phyloP scores from a whole-genome alignment of 2,113 vertebrate species.

The Condylura cristata region DNA sequence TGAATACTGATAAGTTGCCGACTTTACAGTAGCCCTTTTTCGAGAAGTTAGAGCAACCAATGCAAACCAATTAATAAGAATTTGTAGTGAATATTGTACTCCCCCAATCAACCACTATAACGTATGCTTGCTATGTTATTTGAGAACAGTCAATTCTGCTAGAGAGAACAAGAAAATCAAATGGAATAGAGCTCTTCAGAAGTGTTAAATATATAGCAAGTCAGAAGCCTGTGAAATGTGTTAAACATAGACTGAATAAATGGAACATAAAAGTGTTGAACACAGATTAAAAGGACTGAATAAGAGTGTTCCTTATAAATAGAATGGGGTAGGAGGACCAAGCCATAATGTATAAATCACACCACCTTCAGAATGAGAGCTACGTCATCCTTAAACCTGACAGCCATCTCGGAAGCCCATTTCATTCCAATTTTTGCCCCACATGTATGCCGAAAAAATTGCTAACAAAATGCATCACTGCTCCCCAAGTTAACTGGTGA shows the following conservation, averaged over 20 bases:
- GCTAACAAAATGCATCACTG: neutral
- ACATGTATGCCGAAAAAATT: neutral
- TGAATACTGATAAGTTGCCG: neutral
- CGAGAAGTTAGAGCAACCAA: neutral
- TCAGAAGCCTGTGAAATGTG: conserved; percentile 33
- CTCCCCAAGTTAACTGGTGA: neutral
- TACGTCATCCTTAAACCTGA: neutral
- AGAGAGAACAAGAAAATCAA: conserved; percentile 37
- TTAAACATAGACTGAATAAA: conserved; percentile 3
- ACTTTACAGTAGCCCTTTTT: neutral
- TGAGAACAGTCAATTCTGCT: neutral
- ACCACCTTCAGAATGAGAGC: neutral
- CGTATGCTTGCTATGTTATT: neutral
- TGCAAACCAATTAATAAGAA: neutral
- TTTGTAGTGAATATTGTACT: neutral
- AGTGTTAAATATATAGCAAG: conserved; percentile 42
- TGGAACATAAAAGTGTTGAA: neutral
- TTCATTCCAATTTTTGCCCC: neutral
- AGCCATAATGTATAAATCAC: neutral
- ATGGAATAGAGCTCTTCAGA: neutral
- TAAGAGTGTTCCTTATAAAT: neutral
- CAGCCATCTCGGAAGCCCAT: neutral
- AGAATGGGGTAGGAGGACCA: neutral
- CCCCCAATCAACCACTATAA: neutral
- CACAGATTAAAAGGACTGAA: neutral